These are phyloP conservation scores for Hemaris fuciformis DNA, from an alignment of 2,888 invertebrate species.

Conservation along the genomic window DNA sequence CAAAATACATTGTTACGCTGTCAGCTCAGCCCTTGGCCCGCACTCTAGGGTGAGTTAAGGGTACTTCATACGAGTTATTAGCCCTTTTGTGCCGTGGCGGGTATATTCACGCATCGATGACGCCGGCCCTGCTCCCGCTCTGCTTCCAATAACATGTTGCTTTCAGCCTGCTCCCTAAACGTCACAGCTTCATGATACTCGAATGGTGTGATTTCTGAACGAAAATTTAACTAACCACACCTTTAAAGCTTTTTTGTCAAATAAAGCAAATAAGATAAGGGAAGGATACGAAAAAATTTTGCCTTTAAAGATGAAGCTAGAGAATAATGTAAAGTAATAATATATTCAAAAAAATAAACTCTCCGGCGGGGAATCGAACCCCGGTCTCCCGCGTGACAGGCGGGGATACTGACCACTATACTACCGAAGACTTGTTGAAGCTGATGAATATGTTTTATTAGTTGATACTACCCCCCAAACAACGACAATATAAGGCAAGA, in stretches of 20 bases:
- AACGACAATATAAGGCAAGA: too few species aligned
- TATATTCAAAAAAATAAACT: slow-evolving; percentile 23
- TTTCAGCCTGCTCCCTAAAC: slow-evolving; percentile 16
- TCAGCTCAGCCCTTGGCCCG: slow-evolving; percentile 23
- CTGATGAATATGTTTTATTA: too few species aligned
- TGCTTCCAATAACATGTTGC: slow-evolving; percentile 32
- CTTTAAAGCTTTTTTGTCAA: too few species aligned
- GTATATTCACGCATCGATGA: slow-evolving; percentile 66
- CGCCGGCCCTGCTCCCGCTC: slow-evolving; percentile 45
- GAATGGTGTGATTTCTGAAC: background rate
- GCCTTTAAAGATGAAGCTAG: background rate
- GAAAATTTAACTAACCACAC: too few species aligned
- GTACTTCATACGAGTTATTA: slow-evolving; percentile 77
- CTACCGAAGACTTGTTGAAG: slow-evolving; percentile 60
- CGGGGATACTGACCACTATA: slow-evolving; percentile 80
- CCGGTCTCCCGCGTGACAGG: slow-evolving; percentile 80
- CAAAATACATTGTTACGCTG: slow-evolving; percentile 20
- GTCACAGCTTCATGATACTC: background rate
- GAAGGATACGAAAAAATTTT: too few species aligned
- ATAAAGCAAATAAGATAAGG: too few species aligned
- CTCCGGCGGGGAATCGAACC: slow-evolving; percentile 79
- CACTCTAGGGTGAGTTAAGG: slow-evolving; percentile 53
- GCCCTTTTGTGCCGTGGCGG: slow-evolving; percentile 67
- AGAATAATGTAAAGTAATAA: background rate
- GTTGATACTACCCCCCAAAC: background rate